Base-by-base conservation (phyloP, 2,797 vertebrate genomes). In the Pachyuromys duprasi region DNA sequence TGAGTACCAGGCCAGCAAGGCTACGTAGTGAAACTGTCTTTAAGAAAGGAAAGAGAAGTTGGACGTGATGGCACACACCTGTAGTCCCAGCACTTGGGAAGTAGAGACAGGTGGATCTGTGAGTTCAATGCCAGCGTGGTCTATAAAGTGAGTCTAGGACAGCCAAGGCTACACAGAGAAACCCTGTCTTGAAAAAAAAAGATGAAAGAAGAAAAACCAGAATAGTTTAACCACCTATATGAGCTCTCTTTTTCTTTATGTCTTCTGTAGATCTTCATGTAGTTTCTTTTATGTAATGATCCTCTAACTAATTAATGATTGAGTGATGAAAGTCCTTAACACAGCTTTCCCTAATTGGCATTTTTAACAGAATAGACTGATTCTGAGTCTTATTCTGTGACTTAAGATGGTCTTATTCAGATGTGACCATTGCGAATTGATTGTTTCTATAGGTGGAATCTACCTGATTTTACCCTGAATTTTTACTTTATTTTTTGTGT, bases 371-470 rank as follows among this genome's bases (percentile, higher is more conserved):
- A 65, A 81, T 15, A 74, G 36, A 74, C 18, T 82, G 86, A 63
- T 42, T 20, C 57, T 83, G 0, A 14, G 60, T 42, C 36, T 83
- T 79, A 83, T 28, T 80, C 89, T 93, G 33, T 83, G 26, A 93
- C 76, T 82, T 78, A 91, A 91, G 26, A 55, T 79, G 62, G 15
- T 93, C 24, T 92, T 36, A 78, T 82, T 96, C 14, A 93, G 5
- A 87, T 94, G 28, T 39, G 31, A 72, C 65, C 20, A 45, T 89
- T 84, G 18, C 55, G 88, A 15, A 3, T 86, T 45, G 12, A 57
- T 96, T 67, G 13, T 82, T 94, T 96, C 89, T 95, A 53, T 92
- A 62, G 33, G 31, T 75, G 86, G 70, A 76, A 93, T 55, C 42
- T 96, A 28, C 22, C 20, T 94, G 75, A 36, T 94, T 95, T 94